A percentile compares a stretch with the other conserved stretches of the same genome.
Evolutionary conservation across 2,797 vertebrate species (phyloP).

Genomic region (Ceyx erithaca): DNA sequence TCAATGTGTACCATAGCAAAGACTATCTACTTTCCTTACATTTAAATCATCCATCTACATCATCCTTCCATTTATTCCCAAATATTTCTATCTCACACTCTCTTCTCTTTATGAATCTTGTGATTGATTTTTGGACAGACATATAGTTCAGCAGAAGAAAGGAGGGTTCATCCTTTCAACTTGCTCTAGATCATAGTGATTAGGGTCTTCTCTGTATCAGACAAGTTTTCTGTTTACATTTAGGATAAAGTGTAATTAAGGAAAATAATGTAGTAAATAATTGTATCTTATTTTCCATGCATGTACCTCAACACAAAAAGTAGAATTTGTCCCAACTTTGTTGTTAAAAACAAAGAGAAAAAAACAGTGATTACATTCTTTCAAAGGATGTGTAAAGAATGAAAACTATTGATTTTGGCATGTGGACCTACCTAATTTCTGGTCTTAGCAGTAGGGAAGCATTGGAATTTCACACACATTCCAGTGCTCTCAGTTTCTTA

Average conservation of each 20-base stretch:
- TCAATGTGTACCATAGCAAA: not conserved
- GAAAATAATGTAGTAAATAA: not conserved
- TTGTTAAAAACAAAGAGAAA: not conserved
- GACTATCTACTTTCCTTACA: too few relatives aligned
- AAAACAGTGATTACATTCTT: not conserved
- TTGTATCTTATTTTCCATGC: not conserved
- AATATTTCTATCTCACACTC: not conserved
- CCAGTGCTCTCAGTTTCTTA: not conserved
- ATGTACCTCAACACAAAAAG: not conserved
- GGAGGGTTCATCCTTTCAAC: not conserved
- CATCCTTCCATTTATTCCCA: not conserved
- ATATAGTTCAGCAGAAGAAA: not conserved
- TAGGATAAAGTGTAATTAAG: not conserved
- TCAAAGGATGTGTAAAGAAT: not conserved
- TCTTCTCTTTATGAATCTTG: not conserved
- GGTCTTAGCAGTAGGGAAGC: not conserved
- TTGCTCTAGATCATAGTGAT: not conserved
- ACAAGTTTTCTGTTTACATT: not conserved
- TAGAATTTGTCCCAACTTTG: not conserved
- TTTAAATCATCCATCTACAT: too few relatives aligned
- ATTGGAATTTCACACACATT: not conserved
- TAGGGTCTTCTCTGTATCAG: not conserved
- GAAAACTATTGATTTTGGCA: not conserved
- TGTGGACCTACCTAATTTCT: not conserved
- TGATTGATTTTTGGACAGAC: not conserved